These are phyloP conservation scores for Poecile montanus DNA, from an alignment of 2,797 vertebrate genomes.

Conservation along the genomic window DNA sequence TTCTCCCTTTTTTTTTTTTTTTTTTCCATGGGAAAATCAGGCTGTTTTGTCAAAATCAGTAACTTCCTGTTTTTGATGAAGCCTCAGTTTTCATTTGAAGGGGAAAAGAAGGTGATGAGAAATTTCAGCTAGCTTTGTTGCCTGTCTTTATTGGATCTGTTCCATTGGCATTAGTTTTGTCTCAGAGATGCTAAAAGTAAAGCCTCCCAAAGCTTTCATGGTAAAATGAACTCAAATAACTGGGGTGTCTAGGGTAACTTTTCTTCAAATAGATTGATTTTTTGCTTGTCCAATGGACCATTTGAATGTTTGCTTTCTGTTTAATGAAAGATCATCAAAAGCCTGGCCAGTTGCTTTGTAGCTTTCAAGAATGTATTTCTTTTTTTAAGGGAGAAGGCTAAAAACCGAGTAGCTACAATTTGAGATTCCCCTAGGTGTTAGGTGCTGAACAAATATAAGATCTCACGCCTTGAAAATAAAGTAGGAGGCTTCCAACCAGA, in stretches of 20 bases:
- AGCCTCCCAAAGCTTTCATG: background rate
- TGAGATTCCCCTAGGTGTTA: background rate
- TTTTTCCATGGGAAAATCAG: background rate
- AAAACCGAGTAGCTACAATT: background rate
- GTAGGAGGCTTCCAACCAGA: background rate
- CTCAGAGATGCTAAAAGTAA: conserved; percentile 3
- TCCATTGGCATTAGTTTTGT: conserved; percentile 5
- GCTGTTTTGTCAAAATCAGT: background rate
- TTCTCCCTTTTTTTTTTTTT: background rate
- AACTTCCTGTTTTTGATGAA: background rate
- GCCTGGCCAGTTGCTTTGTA: background rate
- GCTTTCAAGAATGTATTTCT: background rate
- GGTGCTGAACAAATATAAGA: background rate
- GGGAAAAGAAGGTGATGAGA: background rate
- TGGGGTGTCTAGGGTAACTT: background rate
- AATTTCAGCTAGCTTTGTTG: background rate
- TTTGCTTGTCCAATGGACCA: background rate
- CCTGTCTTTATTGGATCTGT: background rate
- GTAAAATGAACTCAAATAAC: background rate
- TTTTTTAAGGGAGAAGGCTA: background rate
- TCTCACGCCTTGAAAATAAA: background rate
- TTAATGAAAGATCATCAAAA: conserved; percentile 1
- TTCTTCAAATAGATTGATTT: background rate
- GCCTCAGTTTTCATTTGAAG: background rate
- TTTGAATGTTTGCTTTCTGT: background rate